Evolutionary conservation across 2,113 vertebrate species (phyloP), one percentile per base, ranked within the genome.

Genomic region (Ursus arctos): DNA sequence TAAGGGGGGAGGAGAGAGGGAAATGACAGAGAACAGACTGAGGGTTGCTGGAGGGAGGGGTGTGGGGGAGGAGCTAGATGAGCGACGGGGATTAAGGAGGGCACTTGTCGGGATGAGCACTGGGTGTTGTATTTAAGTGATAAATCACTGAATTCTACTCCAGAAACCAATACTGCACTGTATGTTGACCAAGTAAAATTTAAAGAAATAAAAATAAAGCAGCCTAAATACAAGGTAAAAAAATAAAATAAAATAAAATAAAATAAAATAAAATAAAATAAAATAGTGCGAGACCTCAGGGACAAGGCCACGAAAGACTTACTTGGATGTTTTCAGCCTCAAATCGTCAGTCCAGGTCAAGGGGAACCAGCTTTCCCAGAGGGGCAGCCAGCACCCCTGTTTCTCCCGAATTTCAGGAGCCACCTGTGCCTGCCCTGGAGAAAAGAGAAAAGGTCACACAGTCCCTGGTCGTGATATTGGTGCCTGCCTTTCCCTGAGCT

Each of bases 341-440:
- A 33, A 57, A 28, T 36, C 16, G 6, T 36, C 15, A 19, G 79
- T 31, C 55, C 2, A 1, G 16, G 76, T 59, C 82, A 14, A 7
- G 33, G 0, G 5, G 33, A 40, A 47, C 28, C 28, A 69, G 69
- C 55, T 28, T 80, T 57, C 49, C 88, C 22, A 12, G 47, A 0
- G 3, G 5, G 4, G 18, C 6, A n/a, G 33, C 24, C 2, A 10
- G 7, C 31, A n/a, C 31, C 28, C 49, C 24, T 0, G 0, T 7
- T 7, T 3, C 31, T n/a, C 43, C 12, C 2, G 0, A 22, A 53
- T 40, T 71, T 47, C 51, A 69, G 82, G n/a, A 69, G 57, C 33
- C 6, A 8, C 15, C 49, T 21, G 67, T 31, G 67, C 14, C 86
- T 10, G 22, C 18, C 13, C 22, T 77, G 33, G n/a, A 40, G 61